phyloP scores from a whole-genome alignment of 2,797 vertebrate species.

The Petrocephalus schoutedeni region DNA sequence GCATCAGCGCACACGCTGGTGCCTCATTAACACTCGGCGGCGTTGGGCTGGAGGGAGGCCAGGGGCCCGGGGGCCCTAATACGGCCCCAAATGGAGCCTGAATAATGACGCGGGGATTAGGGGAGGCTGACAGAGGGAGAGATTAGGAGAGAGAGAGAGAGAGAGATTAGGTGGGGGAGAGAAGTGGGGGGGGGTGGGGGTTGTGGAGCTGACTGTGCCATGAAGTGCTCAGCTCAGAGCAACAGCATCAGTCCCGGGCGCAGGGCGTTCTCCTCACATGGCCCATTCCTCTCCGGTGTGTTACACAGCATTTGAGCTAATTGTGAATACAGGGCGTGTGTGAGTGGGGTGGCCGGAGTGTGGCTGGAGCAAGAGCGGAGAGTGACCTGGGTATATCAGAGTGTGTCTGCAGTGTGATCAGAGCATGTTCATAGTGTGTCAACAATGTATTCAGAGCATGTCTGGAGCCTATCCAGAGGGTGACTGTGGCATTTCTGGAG shows the following conservation, averaged over 20 bases:
- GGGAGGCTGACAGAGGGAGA: slow-evolving; percentile 27
- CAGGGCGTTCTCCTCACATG: slow-evolving; percentile 41
- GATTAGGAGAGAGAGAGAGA: not conserved
- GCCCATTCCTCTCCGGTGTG: not conserved
- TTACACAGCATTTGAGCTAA: not conserved
- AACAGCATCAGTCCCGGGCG: slow-evolving; percentile 42
- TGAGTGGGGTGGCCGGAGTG: not conserved
- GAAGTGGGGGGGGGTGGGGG: slow-evolving; percentile 70
- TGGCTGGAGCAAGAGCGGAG: not conserved
- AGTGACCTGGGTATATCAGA: not conserved
- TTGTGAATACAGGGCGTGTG: not conserved
- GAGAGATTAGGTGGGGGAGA: slow-evolving; percentile 22
- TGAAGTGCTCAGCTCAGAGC: slow-evolving; percentile 26
- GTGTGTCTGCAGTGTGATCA: not conserved
- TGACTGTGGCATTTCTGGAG: not conserved
- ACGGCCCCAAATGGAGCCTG: slow-evolving; percentile 59
- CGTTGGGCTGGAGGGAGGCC: slow-evolving; percentile 67
- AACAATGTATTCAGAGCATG: not conserved
- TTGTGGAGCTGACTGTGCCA: slow-evolving; percentile 41
- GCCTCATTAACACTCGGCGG: slow-evolving; percentile 56
- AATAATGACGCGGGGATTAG: slow-evolving; percentile 52
- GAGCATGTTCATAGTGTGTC: not conserved
- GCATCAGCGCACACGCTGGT: not conserved
- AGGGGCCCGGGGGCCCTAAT: slow-evolving; percentile 54
- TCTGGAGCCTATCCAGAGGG: not conserved